Evolutionary conservation across 2,888 invertebrate species (phyloP).

Genomic region (Bimastos eiseni): DNA sequence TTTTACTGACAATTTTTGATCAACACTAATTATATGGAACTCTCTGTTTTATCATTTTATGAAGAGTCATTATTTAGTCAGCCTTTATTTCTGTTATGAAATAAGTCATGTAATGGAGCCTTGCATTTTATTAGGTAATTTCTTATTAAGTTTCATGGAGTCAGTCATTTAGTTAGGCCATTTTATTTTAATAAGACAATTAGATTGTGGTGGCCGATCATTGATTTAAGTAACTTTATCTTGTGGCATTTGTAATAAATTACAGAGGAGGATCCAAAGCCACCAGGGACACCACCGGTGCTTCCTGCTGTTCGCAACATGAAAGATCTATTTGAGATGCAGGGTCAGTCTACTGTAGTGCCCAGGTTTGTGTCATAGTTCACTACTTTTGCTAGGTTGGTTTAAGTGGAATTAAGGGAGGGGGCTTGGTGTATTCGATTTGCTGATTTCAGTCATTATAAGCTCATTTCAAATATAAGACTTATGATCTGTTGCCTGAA

Average conservation of each 20-base stretch:
- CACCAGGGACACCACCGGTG: neutral
- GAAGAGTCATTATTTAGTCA: neutral
- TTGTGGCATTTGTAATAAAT: neutral
- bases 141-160: too few relatives aligned
- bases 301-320: constrained; percentile 18
- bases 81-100: neutral
- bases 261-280: constrained; percentile 17
- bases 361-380: neutral
- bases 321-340: constrained; percentile 21
- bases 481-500: too few relatives aligned
- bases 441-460: neutral
- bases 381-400: neutral
- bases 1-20: neutral
- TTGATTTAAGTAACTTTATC: neutral
- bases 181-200: neutral
- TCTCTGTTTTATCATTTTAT: neutral
- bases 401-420: neutral
- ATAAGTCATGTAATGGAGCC: neutral
- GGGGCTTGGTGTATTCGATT: neutral
- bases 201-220: neutral
- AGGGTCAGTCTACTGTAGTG: neutral
- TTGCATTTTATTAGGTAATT: neutral
- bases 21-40: neutral
- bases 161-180: neutral
- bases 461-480: neutral